These are phyloP conservation scores for Drosophila auraria DNA, from an alignment of 1,140 invertebrate species.

Conservation along the genomic window DNA sequence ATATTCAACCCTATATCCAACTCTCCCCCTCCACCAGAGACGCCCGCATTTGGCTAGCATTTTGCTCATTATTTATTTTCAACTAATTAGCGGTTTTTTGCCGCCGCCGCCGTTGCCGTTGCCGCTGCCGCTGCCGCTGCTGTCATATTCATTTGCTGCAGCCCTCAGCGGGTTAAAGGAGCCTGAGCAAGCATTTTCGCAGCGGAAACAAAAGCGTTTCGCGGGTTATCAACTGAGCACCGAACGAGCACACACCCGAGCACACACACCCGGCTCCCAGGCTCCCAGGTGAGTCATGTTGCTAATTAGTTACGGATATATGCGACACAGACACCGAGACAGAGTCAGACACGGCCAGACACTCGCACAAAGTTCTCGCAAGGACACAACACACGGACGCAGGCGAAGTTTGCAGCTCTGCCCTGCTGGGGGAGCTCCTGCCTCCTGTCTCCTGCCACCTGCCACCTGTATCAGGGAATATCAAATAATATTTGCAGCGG, in stretches of 20 bases:
- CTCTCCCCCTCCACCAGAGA: neutral
- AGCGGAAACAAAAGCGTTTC: conserved; percentile 64
- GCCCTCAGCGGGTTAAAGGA: conserved; percentile 1
- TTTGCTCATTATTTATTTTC: conserved; percentile 78
- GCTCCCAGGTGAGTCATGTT: conserved; percentile 72
- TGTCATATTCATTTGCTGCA: conserved; percentile 56
- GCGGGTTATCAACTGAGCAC: conserved; percentile 60
- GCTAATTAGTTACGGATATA: conserved; percentile 81
- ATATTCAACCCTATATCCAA: neutral
- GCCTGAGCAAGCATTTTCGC: conserved; percentile 35
- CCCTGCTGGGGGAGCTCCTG: conserved; percentile 31
- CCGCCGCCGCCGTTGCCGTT: conserved; percentile 15
- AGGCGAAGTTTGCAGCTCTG: conserved; percentile 48
- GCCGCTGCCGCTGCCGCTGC: conserved; percentile 2
- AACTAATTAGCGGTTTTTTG: conserved; percentile 78
- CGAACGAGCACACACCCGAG: neutral
- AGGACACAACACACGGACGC: conserved; percentile 7
- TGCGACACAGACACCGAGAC: conserved; percentile 43
- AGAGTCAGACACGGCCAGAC: conserved; percentile 17
- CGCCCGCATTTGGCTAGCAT: conserved; percentile 53
- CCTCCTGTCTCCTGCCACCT: neutral
- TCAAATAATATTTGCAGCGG: conserved; percentile 68
- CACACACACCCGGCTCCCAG: conserved; percentile 25
- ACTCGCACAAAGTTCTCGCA: conserved; percentile 9
- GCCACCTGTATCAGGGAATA: conserved; percentile 32